Base-by-base conservation (phyloP, 2,888 invertebrate species). In the Meganola albula region DNA sequence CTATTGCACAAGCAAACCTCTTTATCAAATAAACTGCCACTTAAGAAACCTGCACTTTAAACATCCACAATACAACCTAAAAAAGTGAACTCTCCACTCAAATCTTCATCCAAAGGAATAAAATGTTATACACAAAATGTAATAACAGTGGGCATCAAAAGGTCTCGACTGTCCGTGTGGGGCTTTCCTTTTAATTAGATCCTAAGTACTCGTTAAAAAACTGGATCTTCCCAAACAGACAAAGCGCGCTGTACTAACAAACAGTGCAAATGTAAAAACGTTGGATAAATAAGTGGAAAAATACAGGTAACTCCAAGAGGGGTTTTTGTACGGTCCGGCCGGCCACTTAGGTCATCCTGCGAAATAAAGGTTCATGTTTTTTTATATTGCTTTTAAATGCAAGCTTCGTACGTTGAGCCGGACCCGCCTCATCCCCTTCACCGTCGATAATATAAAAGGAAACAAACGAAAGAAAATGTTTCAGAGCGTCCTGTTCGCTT, bases 321-420 rank as follows among this genome's bases (percentile, higher is more conserved):
- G 76, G 68, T 76, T 82, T 80, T 82, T 84, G 82, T 84, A 74
- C 74, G 66, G 74, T 63, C 77, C 77, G 78, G 70, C 80, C 76
- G 75, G 83, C 84, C 85, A 85, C 85, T 85, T 84, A 82, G 85
- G 84, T 85, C 84, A 85, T 84, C 84, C 79, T 75, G 80, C 77
- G 72, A 82, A 85, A 84, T 84, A 84, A 85, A 85, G 67, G 73
- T 73, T 63, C 72, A 75, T 77, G 72, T 78, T 83, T 82, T n/a
- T 85, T 84, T 85, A 83, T 79, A 82, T 82, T 76, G 76, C 74
- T 85, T 85, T 84, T 80, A 84, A 83, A 85, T 82, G 82, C 80
- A 76, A 73, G 62, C 63, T 73, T 67, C 79, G 84, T 82, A 72
- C 82, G 76, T 63, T 59, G 66, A 63, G 63, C 49, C 68, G 56